Conservation (phyloP, 1,140 invertebrate species). For the Cyclargus thomasi region DNA sequence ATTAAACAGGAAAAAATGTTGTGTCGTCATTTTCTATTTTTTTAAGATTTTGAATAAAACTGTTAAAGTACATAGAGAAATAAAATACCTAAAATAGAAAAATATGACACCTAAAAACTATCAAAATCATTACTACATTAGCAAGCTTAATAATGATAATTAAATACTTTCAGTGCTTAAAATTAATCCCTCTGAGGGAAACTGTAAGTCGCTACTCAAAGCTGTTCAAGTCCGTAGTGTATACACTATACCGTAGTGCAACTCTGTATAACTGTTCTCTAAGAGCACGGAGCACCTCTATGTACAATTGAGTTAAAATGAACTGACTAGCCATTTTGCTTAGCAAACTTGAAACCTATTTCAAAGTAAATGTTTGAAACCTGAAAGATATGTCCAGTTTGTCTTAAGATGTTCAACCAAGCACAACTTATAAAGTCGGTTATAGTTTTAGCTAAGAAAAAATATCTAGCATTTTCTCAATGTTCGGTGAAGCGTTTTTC, state of each 20-base stretch:
- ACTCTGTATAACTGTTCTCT: not conserved
- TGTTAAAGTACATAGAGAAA: too few species aligned
- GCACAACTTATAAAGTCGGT: too few species aligned
- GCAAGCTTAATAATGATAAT: not conserved
- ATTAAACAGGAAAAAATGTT: too few species aligned
- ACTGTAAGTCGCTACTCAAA: not conserved
- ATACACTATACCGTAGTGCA: not conserved
- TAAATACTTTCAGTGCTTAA: not conserved
- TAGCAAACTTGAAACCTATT: not conserved
- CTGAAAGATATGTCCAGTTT: not conserved
- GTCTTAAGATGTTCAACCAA: too few species aligned
- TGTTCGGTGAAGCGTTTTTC: too few species aligned
- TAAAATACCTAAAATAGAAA: not conserved
- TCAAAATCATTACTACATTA: not conserved
- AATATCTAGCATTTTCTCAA: too few species aligned
- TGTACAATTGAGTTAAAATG: slow-evolving; percentile 12
- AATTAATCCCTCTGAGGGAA: not conserved
- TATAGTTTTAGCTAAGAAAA: too few species aligned
- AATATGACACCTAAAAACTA: not conserved
- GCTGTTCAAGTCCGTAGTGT: not conserved
- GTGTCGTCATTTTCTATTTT: too few species aligned
- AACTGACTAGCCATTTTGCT: slow-evolving; percentile 10
- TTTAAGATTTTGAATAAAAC: too few species aligned
- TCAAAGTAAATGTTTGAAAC: not conserved
- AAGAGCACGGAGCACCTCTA: not conserved